Conservation (phyloP, 2,888 invertebrate genomes). For the Pogonocherus hispidulus region DNA sequence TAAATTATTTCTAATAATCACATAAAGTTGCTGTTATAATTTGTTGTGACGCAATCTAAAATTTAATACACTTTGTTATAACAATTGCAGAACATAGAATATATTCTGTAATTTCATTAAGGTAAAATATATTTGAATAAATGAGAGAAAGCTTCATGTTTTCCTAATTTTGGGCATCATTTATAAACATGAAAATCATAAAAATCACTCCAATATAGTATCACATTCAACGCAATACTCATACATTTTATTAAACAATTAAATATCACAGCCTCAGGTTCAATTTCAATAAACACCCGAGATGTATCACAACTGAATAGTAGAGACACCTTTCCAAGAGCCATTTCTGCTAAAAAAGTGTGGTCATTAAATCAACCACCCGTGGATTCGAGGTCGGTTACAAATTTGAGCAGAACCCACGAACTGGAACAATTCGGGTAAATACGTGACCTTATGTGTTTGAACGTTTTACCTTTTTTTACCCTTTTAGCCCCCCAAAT, state of each 20-base stretch:
- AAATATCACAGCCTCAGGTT: slow-evolving; percentile 66
- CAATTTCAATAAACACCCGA: slow-evolving; percentile 64
- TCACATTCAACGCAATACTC: neutral
- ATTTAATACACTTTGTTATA: too few species aligned
- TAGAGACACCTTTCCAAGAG: slow-evolving; percentile 64
- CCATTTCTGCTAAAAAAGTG: slow-evolving; percentile 58
- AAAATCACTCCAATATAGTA: neutral
- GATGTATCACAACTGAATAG: slow-evolving; percentile 58
- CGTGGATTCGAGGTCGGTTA: slow-evolving; percentile 58
- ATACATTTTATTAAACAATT: neutral
- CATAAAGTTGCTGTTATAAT: too few species aligned
- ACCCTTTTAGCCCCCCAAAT: slow-evolving; percentile 47
- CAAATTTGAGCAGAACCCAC: slow-evolving; percentile 51
- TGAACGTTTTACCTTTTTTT: neutral
- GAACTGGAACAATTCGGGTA: slow-evolving; percentile 46
- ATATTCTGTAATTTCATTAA: too few species aligned
- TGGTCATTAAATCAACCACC: slow-evolving; percentile 57
- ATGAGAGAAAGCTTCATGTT: too few species aligned
- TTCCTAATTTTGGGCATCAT: too few species aligned
- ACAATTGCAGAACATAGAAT: too few species aligned
- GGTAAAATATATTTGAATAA: too few species aligned
- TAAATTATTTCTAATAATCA: too few species aligned
- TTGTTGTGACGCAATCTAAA: too few species aligned
- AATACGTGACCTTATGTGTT: neutral
- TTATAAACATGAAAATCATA: neutral